Evolutionary conservation across 2,888 invertebrate genomes (phyloP), one percentile per base, ranked within the genome.

Genomic region (Hypomecis punctinalis): DNA sequence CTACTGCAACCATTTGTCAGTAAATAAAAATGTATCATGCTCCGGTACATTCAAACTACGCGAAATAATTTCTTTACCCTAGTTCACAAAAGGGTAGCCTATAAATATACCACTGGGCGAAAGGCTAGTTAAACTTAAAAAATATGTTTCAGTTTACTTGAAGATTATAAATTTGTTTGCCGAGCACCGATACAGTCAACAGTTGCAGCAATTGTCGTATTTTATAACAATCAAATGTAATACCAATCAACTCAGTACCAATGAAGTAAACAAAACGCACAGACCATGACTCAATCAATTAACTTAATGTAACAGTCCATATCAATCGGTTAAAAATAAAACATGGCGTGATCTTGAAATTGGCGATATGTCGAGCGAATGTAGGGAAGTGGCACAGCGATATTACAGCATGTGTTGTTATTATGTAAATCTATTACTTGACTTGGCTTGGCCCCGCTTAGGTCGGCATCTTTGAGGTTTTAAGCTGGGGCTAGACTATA

Each of bases 321-420:
- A 69, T 52, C 63, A 61, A 60, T 6, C 39, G 5, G 54, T 49
- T 69, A 68, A 61, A 66, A 66, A 68, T 71, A 68, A 58, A 66
- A 67, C 56, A 59, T 66, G 36, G 53, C 47, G 23, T 55, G 69
- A 64, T 71, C 70, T 71, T 74, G 71, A 73, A 70, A 68, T 60
- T 61, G 48, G 61, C 58, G 63, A 66, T 65, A 61, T 52, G 51
- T 63, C 51, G 55, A 35, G 37, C 55, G 54, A 62, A 69, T 69
- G 68, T 58, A 70, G 70, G 80, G 80, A 83, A 81, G 81, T 82
- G 71, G 80, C 73, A 79, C 83, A 76, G 67, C 74, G 69, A 76
- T 76, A 78, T 76, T 77, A 76, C 77, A 66, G 63, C 64, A 74
- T 70, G 74, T 73, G 76, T 71, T 76, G 71, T 72, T 75, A 73